Evolutionary conservation across 1,140 invertebrate species (phyloP).

Genomic region (Drosophila yakuba): DNA sequence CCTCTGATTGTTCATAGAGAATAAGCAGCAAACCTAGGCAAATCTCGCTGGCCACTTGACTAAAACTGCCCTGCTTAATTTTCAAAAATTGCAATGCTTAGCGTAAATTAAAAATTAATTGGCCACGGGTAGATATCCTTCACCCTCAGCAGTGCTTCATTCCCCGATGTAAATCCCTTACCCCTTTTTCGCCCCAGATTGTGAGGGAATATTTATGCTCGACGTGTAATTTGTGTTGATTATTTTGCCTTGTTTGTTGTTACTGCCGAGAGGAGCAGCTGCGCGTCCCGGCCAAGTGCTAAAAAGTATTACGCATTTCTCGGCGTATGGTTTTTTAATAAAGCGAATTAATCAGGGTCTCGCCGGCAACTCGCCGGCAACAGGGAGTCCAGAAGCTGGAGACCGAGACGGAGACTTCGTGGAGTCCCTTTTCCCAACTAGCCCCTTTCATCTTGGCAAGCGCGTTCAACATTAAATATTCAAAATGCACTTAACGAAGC

Average conservation of each 20-base stretch:
- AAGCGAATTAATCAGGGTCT: slow-evolving; percentile 74
- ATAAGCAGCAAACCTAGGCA: slow-evolving; percentile 36
- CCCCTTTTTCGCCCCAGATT: slow-evolving; percentile 1
- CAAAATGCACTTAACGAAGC: slow-evolving; percentile 82
- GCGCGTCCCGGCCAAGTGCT: slow-evolving; percentile 49
- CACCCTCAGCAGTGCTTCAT: slow-evolving; percentile 8
- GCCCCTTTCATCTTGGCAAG: slow-evolving; percentile 25
- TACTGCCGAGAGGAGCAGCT: slow-evolving; percentile 35
- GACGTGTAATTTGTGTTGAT: slow-evolving; percentile 75
- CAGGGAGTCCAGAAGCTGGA: not conserved
- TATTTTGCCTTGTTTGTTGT: slow-evolving; percentile 63
- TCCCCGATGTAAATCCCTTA: slow-evolving; percentile 2
- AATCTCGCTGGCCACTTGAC: slow-evolving; percentile 17
- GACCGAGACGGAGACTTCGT: not conserved
- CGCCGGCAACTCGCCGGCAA: not conserved
- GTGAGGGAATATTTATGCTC: slow-evolving; percentile 58
- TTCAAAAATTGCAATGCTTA: slow-evolving; percentile 67
- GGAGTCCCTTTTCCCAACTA: slow-evolving; percentile 17
- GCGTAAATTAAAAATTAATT: slow-evolving; percentile 79
- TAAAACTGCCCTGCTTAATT: slow-evolving; percentile 18
- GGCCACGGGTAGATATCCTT: slow-evolving; percentile 32
- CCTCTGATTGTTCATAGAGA: slow-evolving; percentile 5
- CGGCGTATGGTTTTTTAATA: slow-evolving; percentile 79
- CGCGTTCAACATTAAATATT: slow-evolving; percentile 75
- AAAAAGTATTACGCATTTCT: slow-evolving; percentile 64